Evolutionary conservation across 1,140 invertebrate genomes (phyloP).

Genomic region (Helicoverpa armigera): DNA sequence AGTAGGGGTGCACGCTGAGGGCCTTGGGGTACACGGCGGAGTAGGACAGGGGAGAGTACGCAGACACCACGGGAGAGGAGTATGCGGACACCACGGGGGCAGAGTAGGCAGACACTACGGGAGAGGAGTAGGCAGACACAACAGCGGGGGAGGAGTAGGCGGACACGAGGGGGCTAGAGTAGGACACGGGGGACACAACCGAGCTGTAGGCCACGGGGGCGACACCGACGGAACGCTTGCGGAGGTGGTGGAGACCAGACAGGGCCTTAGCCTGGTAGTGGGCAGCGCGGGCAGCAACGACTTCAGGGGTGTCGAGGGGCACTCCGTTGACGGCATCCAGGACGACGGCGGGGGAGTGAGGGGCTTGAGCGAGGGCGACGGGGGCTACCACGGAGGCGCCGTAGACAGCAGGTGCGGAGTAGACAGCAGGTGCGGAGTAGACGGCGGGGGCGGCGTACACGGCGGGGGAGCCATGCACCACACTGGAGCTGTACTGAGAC

Average conservation of each 20-base stretch:
- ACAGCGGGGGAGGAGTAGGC: conserved; percentile 45
- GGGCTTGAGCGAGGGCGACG: conserved; percentile 66
- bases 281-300: conserved; percentile 83
- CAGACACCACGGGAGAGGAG: conserved; percentile 50
- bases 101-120: conserved; percentile 61
- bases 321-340: conserved; percentile 76
- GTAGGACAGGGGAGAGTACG: conserved; percentile 60
- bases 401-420: conserved; percentile 55
- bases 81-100: conserved; percentile 57
- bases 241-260: conserved; percentile 73
- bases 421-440: conserved; percentile 53
- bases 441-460: conserved; percentile 60
- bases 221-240: conserved; percentile 75
- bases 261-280: conserved; percentile 81
- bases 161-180: conserved; percentile 60
- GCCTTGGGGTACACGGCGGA: conserved; percentile 67
- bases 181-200: conserved; percentile 64
- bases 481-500: conserved; percentile 79
- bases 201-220: conserved; percentile 63
- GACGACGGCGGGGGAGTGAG: conserved; percentile 77
- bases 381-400: conserved; percentile 62
- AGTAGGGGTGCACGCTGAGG: conserved; percentile 74
- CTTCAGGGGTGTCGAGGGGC: conserved; percentile 83
- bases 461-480: conserved; percentile 71
- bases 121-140: conserved; percentile 57